Base-by-base conservation (phyloP, 2,888 invertebrate species). In the Acleris sparsana region DNA sequence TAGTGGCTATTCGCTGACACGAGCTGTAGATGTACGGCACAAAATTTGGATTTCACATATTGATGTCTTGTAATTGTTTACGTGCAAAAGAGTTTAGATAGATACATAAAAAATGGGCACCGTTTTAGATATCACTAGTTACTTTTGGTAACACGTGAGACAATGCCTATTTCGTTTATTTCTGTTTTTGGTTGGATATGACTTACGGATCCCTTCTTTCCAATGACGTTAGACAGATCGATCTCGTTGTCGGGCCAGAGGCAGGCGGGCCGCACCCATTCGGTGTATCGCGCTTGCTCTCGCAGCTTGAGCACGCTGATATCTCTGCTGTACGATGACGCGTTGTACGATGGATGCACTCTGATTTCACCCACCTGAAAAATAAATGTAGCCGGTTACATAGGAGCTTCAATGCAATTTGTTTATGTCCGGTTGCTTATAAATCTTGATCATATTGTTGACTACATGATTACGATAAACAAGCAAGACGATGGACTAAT, bases 181-280 rank as follows among this genome's bases (percentile, higher is more conserved):
- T 33, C 0, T 9, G 4, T 33, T 9, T 33, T 33, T 33, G 33
- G 9, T 33, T 3, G 33, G 9, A 33, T 49, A 13, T 63, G 44
- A 82, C 89, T 83, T 73, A 94, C 94, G 60, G 92, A 90, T 71
- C 93, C 93, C 65, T 87, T 90, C 75, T 86, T 88, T 16, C 88
- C 92, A 29, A 93, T 85, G 58, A 94, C 87, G 57, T 87, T 83
- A 46, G 75, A 83, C 13, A 94, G 79, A 0, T 87, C 86, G 0
- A 79, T 73, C 55, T 85, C 78, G 71, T 84, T 81, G 33, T 92
- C 93, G 0, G 91, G 90, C 94, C 94, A 95, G n/a, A 95, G 84
- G 72, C 95, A 95, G 11, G 94, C 93, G 0, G 95, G 94, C 29
- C 93, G 84, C 53, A 95, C 94, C 75, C 87, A 93, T 68, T 92